Base-by-base conservation (phyloP, 2,797 vertebrate genomes). In the Chelon auratus region DNA sequence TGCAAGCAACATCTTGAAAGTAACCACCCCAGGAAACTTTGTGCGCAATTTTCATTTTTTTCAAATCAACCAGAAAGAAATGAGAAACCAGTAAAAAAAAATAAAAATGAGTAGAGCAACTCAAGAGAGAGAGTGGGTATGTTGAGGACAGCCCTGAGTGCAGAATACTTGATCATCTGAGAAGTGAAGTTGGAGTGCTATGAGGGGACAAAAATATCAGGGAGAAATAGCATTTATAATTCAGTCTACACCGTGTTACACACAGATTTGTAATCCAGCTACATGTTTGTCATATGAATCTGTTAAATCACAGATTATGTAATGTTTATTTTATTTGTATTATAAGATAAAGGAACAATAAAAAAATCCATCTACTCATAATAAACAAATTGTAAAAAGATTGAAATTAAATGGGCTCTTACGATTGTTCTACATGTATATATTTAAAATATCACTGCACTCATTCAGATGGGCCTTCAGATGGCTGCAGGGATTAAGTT, bases 11-110 rank as follows among this genome's bases (percentile, higher is more conserved):
- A 47, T 26, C 20, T 50, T 55, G 26, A 76, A 57, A 47, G 39
- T 60, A 45, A 47, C 22, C 5, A 69, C 52, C 51, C 12, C 12
- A 10, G 63, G 62, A 39, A 62, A 51, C 24, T 14, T 59, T 51
- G 17, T 30, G 17, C n/a, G 9, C 45, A 8, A 18, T 8, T 33
- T 9, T 18, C 39, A 57, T n/a, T 37, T n/a, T 55, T 40, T 59
- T 43, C 2, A 48, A 56, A 63, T 43, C 26, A 57, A 58, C n/a
- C 42, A 15, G n/a, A 48, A 10, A 33, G 30, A 33, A 33, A 33
- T 33, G 30, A 33, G 30, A 33, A 33, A 33, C 30, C 18, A 52
- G 9, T n/a, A 24, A 22, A 12, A 60, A 39, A 26, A 54, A 51
- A 51, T 11, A 26, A 10, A 50, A 18, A 39, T 18, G 22, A 22